A percentile compares a stretch with the other conserved stretches of the same genome.
Evolutionary conservation across 2,113 vertebrate species (phyloP).

Genomic region (Asarcornis scutulata): DNA sequence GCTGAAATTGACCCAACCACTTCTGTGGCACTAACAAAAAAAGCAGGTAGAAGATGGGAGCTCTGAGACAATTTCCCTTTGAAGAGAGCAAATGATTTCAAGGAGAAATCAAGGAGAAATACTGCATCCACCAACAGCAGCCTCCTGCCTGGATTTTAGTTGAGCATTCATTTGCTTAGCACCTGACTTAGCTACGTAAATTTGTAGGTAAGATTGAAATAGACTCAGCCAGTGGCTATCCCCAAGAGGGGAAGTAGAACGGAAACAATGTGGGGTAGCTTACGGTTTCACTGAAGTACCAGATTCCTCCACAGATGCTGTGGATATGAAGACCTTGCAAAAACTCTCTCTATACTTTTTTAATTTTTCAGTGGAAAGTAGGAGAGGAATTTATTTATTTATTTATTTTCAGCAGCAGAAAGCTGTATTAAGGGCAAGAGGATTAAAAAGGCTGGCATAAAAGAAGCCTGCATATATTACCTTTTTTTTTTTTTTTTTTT

Average conservation of each 20-base stretch:
- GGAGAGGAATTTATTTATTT: background rate
- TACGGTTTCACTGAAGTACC: background rate
- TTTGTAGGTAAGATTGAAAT: background rate
- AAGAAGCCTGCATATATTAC: background rate
- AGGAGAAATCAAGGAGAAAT: background rate
- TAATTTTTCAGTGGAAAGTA: background rate
- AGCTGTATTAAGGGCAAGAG: background rate
- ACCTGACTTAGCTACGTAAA: background rate
- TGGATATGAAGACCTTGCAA: background rate
- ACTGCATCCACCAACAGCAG: background rate
- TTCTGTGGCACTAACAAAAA: background rate
- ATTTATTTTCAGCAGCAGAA: background rate
- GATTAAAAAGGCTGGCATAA: background rate
- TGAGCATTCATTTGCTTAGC: background rate
- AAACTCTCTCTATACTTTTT: background rate
- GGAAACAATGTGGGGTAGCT: background rate
- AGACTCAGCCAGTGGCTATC: background rate
- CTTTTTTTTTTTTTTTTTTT: background rate
- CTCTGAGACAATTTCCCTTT: background rate
- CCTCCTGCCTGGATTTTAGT: background rate
- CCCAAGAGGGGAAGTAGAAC: background rate
- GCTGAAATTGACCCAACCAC: background rate
- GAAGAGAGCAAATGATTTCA: background rate
- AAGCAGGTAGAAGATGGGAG: background rate
- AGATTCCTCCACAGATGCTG: background rate